Conservation (phyloP, 2,797 vertebrate genomes). For the Pseudomugil tenellus region DNA sequence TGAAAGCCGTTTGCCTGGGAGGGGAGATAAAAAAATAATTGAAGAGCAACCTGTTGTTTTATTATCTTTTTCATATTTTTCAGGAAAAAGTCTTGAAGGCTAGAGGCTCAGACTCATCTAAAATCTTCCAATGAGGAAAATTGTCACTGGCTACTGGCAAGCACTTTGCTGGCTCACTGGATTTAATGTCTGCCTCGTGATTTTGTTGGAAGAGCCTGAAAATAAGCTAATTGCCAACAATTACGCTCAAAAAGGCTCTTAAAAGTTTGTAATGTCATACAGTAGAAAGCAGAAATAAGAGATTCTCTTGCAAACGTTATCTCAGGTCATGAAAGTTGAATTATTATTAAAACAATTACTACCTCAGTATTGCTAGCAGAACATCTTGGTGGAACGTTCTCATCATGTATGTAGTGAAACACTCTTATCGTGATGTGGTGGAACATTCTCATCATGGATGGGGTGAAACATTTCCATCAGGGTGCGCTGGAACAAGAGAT, state of each 20-base stretch:
- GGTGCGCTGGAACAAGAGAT: no score
- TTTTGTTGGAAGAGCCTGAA: constrained; percentile 1
- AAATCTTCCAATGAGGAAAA: constrained; percentile 17
- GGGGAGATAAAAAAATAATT: constrained; percentile 56
- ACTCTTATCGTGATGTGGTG: no score
- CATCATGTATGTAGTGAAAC: no score
- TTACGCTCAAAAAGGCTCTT: background rate
- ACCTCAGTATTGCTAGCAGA: background rate
- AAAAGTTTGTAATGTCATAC: background rate
- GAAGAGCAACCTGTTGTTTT: constrained; percentile 63
- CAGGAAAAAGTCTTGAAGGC: constrained; percentile 34
- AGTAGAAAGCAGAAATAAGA: background rate
- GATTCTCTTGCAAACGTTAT: background rate
- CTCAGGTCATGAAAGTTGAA: background rate
- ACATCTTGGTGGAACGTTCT: no score
- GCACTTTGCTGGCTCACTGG: constrained; percentile 37
- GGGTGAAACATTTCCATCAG: no score
- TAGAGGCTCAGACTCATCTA: constrained; percentile 18
- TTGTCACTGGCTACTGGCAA: constrained; percentile 19
- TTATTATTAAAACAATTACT: background rate
- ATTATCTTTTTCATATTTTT: constrained; percentile 56
- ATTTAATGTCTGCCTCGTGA: constrained; percentile 22
- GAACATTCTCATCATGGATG: no score
- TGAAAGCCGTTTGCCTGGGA: constrained; percentile 34
- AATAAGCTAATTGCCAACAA: background rate